phyloP scores from a whole-genome alignment of 1,140 invertebrate species.

The Drosophila santomea region DNA sequence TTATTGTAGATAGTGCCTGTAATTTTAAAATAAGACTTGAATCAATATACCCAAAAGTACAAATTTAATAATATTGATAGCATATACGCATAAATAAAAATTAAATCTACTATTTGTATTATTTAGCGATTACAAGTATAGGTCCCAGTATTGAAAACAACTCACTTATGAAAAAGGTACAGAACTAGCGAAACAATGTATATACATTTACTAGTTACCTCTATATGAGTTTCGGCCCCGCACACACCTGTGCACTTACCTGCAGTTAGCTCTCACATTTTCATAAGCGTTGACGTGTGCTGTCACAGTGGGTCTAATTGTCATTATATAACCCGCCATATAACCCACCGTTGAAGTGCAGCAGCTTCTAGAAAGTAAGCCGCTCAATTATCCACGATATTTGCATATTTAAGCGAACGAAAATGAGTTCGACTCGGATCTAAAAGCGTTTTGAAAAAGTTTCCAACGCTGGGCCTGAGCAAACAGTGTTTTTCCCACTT shows the following conservation, averaged over 20 bases:
- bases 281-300: slow-evolving; percentile 43
- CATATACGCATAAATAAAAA: too few species aligned
- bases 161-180: neutral
- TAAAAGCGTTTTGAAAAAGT: slow-evolving; percentile 21
- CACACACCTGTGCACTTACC: slow-evolving; percentile 31
- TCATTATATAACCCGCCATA: slow-evolving; percentile 38
- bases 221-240: neutral
- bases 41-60: too few species aligned
- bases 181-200: slow-evolving; percentile 3
- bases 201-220: neutral
- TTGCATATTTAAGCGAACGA: slow-evolving; percentile 45
- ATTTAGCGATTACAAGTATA: too few species aligned
- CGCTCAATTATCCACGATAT: slow-evolving; percentile 35
- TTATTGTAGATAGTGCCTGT: too few species aligned
- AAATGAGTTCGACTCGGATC: slow-evolving; percentile 25
- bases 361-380: slow-evolving; percentile 22
- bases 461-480: slow-evolving; percentile 3
- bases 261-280: slow-evolving; percentile 28
- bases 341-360: slow-evolving; percentile 30
- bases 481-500: slow-evolving; percentile 31
- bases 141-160: too few species aligned
- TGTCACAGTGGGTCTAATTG: slow-evolving; percentile 51
- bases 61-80: too few species aligned
- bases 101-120: too few species aligned
- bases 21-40: too few species aligned